phyloP scores from a whole-genome alignment of 2,797 vertebrate genomes.

The Sebastes nivosus region DNA sequence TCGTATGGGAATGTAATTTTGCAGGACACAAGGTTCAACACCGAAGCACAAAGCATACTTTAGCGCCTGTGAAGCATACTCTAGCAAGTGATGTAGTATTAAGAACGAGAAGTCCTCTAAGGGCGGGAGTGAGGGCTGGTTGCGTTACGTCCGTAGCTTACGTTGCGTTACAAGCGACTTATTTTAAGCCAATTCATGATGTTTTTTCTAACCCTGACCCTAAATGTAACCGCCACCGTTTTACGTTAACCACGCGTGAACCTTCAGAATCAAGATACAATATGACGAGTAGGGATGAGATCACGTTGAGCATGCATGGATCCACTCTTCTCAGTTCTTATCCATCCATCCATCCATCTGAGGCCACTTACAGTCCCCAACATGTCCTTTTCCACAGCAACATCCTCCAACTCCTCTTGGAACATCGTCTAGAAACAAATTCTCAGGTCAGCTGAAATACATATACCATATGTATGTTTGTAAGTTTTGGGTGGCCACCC shows the following conservation, averaged over 20 bases:
- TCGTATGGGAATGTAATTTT: no score
- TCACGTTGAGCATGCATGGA: background rate
- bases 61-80: background rate
- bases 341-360: background rate
- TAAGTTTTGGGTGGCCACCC: background rate
- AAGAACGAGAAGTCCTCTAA: background rate
- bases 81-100: background rate
- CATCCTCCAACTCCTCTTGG: background rate
- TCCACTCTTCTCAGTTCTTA: background rate
- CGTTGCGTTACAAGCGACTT: no score
- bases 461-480: no score
- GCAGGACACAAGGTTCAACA: no score
- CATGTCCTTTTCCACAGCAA: background rate
- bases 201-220: background rate
- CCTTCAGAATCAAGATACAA: no score
- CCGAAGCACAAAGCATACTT: background rate
- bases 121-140: background rate
- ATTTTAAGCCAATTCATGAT: background rate
- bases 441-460: no score
- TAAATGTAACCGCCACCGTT: background rate
- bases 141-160: background rate
- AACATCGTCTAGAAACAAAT: no score
- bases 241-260: background rate
- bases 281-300: no score
- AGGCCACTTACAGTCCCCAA: background rate